Percentiles rank a stretch among this genome's conserved stretches.
Conservation (phyloP, 2,113 vertebrate species). For the Gnathonemus longibarbis region DNA sequence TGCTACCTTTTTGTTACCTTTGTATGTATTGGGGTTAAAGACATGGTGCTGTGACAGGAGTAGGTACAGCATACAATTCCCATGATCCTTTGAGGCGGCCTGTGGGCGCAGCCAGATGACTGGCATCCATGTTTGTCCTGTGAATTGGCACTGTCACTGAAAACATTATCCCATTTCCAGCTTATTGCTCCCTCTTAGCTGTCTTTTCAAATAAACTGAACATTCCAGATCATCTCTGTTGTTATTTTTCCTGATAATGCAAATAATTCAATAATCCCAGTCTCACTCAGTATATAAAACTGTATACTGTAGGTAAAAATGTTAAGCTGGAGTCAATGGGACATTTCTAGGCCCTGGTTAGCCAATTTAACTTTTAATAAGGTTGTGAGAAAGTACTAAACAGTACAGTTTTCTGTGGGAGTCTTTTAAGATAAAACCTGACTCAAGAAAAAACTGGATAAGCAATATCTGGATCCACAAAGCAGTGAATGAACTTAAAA, state of each 20-base stretch:
- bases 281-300: neutral
- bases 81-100: neutral
- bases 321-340: neutral
- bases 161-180: neutral
- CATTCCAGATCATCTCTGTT: neutral
- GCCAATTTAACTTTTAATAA: neutral
- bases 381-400: neutral
- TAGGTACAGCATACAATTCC: neutral
- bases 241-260: neutral
- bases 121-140: neutral
- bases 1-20: slow-evolving; percentile 64
- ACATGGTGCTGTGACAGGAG: slow-evolving; percentile 36
- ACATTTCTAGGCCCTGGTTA: neutral
- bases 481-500: neutral
- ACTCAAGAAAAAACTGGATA: neutral
- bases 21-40: slow-evolving; percentile 77
- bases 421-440: neutral
- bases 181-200: neutral
- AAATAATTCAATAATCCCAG: neutral
- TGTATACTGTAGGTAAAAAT: neutral
- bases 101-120: neutral
- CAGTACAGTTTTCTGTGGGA: neutral
- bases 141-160: neutral
- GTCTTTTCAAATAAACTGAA: slow-evolving; percentile 1
- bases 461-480: neutral